These are phyloP conservation scores for Sebastes schlegelii DNA, from an alignment of 2,113 vertebrate species.

Conservation along the genomic window DNA sequence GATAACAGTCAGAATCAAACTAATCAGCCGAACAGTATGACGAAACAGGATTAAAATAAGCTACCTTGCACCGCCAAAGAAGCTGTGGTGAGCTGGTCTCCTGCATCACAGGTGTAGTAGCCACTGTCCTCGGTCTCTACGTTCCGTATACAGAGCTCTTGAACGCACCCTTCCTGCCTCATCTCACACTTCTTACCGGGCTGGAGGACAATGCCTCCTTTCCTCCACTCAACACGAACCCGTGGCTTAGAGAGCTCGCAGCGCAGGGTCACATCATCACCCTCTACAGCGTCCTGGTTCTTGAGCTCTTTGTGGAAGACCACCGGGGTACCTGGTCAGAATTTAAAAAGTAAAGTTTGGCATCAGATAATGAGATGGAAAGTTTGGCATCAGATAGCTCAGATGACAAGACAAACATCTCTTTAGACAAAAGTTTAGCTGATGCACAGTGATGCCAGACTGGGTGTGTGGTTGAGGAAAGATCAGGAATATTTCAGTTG, in stretches of 20 bases:
- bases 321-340: constrained; percentile 81
- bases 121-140: constrained; percentile 89
- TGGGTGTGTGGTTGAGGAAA: constrained; percentile 14
- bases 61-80: constrained; percentile 92
- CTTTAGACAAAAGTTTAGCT: constrained; percentile 12
- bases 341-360: constrained; percentile 55
- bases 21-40: no score
- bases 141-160: constrained; percentile 85
- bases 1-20: constrained; percentile 1
- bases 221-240: constrained; percentile 88
- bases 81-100: constrained; percentile 88
- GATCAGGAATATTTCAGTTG: constrained; percentile 47
- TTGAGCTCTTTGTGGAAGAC: constrained; percentile 87
- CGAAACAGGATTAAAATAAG: constrained; percentile 21
- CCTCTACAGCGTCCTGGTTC: constrained; percentile 85
- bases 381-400: constrained; percentile 16
- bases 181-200: constrained; percentile 87
- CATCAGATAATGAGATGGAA: constrained; percentile 23
- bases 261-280: constrained; percentile 81
- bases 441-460: constrained; percentile 24
- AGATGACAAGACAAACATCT: constrained; percentile 25
- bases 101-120: constrained; percentile 91
- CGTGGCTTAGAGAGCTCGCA: constrained; percentile 87
- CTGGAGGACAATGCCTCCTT: constrained; percentile 87
- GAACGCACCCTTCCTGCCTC: constrained; percentile 82